Percentiles rank a stretch among this genome's conserved stretches.
Conservation (phyloP, 1,140 invertebrate genomes). For the Philopotamus ludificatus region DNA sequence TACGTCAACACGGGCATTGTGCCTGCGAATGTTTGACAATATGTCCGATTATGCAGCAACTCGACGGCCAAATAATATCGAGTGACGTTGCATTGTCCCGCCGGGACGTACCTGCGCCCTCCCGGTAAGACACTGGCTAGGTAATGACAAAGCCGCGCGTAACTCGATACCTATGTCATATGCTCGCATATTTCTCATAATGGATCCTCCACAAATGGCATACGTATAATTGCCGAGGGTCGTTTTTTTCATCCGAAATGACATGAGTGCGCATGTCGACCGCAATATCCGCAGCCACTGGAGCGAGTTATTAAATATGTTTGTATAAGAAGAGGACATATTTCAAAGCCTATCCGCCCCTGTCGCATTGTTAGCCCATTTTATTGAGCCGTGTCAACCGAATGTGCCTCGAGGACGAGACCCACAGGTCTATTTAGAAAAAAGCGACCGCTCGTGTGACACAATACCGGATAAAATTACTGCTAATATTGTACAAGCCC, state of each 20-base stretch:
- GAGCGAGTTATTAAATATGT: constrained; percentile 42
- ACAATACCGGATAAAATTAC: too few relatives aligned
- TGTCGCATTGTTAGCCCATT: constrained; percentile 27
- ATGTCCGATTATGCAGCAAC: too few relatives aligned
- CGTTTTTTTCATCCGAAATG: background rate
- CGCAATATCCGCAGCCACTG: constrained; percentile 31
- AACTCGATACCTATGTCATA: constrained; percentile 40
- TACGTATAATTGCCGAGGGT: constrained; percentile 37
- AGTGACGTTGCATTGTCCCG: too few relatives aligned
- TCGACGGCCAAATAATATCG: too few relatives aligned
- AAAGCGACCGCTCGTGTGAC: too few relatives aligned
- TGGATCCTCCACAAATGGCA: constrained; percentile 35
- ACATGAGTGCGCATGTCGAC: constrained; percentile 7
- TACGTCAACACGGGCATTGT: too few relatives aligned
- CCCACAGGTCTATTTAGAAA: too few relatives aligned
- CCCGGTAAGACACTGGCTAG: too few relatives aligned
- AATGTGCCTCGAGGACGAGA: too few relatives aligned
- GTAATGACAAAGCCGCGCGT: constrained; percentile 30
- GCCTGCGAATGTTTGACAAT: too few relatives aligned
- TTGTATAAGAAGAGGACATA: constrained; percentile 32
- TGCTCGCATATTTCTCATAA: constrained; percentile 35
- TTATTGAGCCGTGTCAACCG: background rate
- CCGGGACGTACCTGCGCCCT: too few relatives aligned
- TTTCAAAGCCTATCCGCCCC: constrained; percentile 28
- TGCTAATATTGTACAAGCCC: too few relatives aligned